phyloP scores from a whole-genome alignment of 2,797 vertebrate species.

The Eulemur coronatus region DNA sequence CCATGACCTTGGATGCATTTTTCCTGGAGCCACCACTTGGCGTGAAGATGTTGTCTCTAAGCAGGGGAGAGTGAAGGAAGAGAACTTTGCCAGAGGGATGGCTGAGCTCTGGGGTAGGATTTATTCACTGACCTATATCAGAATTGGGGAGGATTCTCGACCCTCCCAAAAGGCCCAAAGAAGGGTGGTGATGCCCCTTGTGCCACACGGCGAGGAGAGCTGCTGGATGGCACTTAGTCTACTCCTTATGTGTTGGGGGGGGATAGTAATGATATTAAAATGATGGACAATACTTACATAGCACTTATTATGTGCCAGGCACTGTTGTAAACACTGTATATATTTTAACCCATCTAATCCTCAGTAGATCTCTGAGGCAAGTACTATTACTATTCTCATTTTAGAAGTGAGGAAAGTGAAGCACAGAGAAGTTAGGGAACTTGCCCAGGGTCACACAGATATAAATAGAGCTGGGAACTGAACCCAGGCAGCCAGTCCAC shows the following conservation, averaged over 20 bases:
- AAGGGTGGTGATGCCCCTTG: background rate
- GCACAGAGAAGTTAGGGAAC: background rate
- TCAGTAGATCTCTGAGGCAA: background rate
- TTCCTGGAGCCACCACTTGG: slow-evolving; percentile 82
- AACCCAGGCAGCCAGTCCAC: background rate
- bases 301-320: background rate
- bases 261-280: background rate
- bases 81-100: background rate
- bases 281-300: background rate
- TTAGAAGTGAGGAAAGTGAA: background rate
- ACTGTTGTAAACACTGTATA: background rate
- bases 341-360: slow-evolving; percentile 7
- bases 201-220: background rate
- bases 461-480: background rate
- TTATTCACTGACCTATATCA: background rate
- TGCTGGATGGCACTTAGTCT: background rate
- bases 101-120: background rate
- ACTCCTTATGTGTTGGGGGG: background rate
- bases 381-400: background rate
- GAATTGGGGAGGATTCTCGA: background rate
- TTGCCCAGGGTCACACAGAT: background rate
- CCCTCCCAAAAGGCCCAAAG: background rate
- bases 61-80: slow-evolving; percentile 3
- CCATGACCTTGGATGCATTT: slow-evolving; percentile 85
- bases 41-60: slow-evolving; percentile 86